These are phyloP conservation scores for Leptothorax acervorum DNA, from an alignment of 2,888 invertebrate genomes.

Conservation along the genomic window DNA sequence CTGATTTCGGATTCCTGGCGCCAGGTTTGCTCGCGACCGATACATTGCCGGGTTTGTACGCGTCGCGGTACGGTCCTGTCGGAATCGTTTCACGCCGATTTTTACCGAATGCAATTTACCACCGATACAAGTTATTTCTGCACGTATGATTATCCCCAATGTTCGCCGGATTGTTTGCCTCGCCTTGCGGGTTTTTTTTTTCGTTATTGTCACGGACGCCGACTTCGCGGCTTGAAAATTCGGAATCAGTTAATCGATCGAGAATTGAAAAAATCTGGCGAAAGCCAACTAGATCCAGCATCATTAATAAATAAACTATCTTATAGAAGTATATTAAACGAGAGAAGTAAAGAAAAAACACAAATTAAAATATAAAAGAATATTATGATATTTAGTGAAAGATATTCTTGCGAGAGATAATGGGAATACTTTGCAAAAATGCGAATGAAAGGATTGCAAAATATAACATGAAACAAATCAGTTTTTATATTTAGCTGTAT, in stretches of 20 bases:
- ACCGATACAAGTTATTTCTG: neutral
- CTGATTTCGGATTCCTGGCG: conserved; percentile 82
- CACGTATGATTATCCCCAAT: conserved; percentile 55
- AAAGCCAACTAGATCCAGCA: neutral
- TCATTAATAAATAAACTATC: neutral
- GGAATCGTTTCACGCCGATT: conserved; percentile 67
- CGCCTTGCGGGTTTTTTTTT: conserved; percentile 8
- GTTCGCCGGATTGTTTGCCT: conserved; percentile 5
- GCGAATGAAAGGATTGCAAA: neutral
- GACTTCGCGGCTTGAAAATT: neutral
- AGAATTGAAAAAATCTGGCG: neutral
- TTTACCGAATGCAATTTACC: conserved; percentile 55
- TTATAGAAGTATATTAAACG: neutral
- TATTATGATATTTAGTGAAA: neutral
- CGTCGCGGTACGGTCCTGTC: conserved; percentile 49
- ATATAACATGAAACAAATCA: conserved; percentile 7
- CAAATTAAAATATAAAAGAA: neutral
- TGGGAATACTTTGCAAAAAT: neutral
- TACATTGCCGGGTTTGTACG: conserved; percentile 64
- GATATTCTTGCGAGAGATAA: neutral
- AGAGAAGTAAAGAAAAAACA: neutral
- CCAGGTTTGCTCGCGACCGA: conserved; percentile 70
- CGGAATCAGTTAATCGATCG: neutral
- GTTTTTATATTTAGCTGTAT: conserved; percentile 12
- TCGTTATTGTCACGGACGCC: neutral